A percentile compares a stretch with the other conserved stretches of the same genome.
phyloP scores from a whole-genome alignment of 2,113 vertebrate species.

The Tonatia bakeri region DNA sequence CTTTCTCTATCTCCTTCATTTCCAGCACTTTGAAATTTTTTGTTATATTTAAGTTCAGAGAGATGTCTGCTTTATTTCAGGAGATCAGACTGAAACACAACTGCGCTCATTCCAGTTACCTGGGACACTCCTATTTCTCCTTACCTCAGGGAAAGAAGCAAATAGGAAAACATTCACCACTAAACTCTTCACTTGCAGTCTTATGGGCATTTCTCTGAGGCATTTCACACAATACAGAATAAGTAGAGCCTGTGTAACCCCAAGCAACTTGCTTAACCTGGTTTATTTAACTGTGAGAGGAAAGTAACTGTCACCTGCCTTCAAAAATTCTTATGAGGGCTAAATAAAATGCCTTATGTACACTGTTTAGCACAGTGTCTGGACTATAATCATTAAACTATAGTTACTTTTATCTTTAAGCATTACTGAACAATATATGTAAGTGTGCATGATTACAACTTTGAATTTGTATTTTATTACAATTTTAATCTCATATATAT shows the following conservation, averaged over 20 bases:
- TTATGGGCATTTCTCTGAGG: background rate
- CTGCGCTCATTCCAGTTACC: background rate
- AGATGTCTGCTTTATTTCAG: background rate
- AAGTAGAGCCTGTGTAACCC: background rate
- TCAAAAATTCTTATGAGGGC: background rate
- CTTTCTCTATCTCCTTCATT: background rate
- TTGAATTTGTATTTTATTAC: background rate
- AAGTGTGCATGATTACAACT: background rate
- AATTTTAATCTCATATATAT: background rate
- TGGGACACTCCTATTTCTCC: background rate
- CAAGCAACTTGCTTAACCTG: background rate
- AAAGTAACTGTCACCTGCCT: background rate
- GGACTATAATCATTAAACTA: background rate
- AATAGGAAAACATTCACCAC: background rate
- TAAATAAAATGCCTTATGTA: background rate
- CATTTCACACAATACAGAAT: background rate
- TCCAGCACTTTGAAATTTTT: background rate
- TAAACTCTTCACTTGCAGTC: background rate
- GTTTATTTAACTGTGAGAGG: background rate
- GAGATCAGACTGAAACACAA: background rate
- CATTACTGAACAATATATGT: background rate
- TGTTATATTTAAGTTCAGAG: background rate
- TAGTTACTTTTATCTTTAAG: constrained; percentile 12
- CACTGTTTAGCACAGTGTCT: background rate
- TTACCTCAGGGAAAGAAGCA: background rate